Evolutionary conservation across 2,113 vertebrate species (phyloP).

Genomic region (Cebus imitator): DNA sequence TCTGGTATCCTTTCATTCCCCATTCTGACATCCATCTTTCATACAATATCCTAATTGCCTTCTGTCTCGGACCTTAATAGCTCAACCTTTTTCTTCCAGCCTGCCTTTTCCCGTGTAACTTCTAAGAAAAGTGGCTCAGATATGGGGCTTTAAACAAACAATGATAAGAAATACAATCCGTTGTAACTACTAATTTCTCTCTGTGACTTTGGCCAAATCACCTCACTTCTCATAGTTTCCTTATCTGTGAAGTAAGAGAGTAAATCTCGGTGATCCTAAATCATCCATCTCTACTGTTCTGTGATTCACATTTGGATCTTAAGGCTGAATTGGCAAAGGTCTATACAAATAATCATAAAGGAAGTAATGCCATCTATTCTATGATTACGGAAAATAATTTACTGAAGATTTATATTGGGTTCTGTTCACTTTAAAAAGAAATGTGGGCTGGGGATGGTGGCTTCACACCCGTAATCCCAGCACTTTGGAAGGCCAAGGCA

Average conservation of each 20-base stretch:
- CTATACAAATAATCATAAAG: slow-evolving; percentile 19
- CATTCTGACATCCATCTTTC: neutral
- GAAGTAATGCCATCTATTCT: neutral
- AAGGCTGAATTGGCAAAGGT: neutral
- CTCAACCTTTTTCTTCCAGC: neutral
- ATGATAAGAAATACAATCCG: neutral
- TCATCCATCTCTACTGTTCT: neutral
- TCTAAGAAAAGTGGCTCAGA: neutral
- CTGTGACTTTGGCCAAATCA: neutral
- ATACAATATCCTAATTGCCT: neutral
- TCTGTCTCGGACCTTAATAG: neutral
- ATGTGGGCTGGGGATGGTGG: neutral
- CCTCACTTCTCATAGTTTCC: neutral
- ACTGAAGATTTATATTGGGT: neutral
- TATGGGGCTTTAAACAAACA: neutral
- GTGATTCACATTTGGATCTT: neutral
- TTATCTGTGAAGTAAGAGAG: neutral
- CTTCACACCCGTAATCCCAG: no score
- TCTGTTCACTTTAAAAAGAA: slow-evolving; percentile 45
- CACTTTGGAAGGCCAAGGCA: no score
- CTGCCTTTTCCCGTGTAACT: neutral
- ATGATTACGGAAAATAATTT: slow-evolving; percentile 32
- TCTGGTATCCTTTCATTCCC: neutral
- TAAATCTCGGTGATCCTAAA: neutral
- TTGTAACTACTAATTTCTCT: neutral